Evolutionary conservation across 35 echinoderm and acorn worm genomes (phyloP).

Genomic region (Apostichopus japonicus): DNA sequence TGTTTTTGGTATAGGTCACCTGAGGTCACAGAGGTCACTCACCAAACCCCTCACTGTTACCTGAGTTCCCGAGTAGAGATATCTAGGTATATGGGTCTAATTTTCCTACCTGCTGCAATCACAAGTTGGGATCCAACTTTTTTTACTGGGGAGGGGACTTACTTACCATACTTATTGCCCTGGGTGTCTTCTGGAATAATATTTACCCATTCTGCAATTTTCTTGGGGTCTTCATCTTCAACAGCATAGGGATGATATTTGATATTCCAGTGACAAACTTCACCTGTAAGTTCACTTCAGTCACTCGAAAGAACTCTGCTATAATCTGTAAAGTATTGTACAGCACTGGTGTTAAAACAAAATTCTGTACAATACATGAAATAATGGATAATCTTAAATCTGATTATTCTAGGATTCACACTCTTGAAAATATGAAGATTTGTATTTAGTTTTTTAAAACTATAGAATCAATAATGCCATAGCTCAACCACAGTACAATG

Average conservation of each 20-base stretch:
- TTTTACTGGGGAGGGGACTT: neutral
- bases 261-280: conserved; percentile 6
- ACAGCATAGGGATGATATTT: neutral
- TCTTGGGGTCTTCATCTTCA: neutral
- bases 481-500: too few species aligned
- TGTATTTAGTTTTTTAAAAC: conserved; percentile 20
- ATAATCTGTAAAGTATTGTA: neutral
- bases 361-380: neutral
- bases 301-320: conserved; percentile 15
- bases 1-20: too few species aligned
- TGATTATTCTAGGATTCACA: conserved; percentile 16
- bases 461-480: neutral
- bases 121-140: too few species aligned
- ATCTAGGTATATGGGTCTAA: too few species aligned
- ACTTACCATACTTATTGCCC: neutral
- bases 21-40: too few species aligned
- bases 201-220: conserved; percentile 13
- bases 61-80: too few species aligned
- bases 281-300: conserved; percentile 34
- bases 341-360: neutral
- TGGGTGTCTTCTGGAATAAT: neutral
- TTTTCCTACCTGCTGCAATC: too few species aligned
- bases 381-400: neutral
- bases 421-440: neutral
- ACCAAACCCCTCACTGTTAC: too few species aligned